Evolutionary conservation across 2,888 invertebrate species (phyloP).

Genomic region (Drosophila setosimentum): DNA sequence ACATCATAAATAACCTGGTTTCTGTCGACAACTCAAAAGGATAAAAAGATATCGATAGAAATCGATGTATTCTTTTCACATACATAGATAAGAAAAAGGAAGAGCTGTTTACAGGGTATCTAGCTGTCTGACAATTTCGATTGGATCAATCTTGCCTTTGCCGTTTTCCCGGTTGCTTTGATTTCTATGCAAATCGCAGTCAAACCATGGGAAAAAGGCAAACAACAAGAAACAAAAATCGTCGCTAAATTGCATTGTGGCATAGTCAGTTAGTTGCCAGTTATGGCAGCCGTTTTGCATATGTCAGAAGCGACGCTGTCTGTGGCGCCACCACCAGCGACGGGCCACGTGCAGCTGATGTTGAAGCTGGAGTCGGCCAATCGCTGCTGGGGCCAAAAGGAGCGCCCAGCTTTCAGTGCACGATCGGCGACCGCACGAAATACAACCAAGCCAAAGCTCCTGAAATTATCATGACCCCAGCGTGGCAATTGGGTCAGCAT

Average conservation of each 20-base stretch:
- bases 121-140: too few relatives aligned
- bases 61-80: background rate
- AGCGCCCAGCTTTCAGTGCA: slow-evolving; percentile 57
- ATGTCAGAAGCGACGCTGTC: slow-evolving; percentile 55
- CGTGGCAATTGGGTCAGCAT: slow-evolving; percentile 77
- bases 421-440: slow-evolving; percentile 65
- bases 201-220: slow-evolving; percentile 51
- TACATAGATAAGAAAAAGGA: background rate
- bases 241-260: slow-evolving; percentile 58
- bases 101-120: background rate
- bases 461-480: slow-evolving; percentile 76
- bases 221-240: slow-evolving; percentile 6
- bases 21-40: background rate
- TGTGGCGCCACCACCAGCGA: slow-evolving; percentile 50
- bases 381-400: slow-evolving; percentile 49
- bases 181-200: slow-evolving; percentile 75
- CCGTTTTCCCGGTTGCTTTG: slow-evolving; percentile 43
- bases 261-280: slow-evolving; percentile 38
- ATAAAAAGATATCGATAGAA: background rate
- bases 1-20: background rate
- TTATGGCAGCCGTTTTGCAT: slow-evolving; percentile 61
- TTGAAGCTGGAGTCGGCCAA: slow-evolving; percentile 41
- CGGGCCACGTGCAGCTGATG: slow-evolving; percentile 49
- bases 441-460: slow-evolving; percentile 74
- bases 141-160: background rate